phyloP scores from a whole-genome alignment of 2,113 vertebrate species.

The Tauraco erythrolophus region DNA sequence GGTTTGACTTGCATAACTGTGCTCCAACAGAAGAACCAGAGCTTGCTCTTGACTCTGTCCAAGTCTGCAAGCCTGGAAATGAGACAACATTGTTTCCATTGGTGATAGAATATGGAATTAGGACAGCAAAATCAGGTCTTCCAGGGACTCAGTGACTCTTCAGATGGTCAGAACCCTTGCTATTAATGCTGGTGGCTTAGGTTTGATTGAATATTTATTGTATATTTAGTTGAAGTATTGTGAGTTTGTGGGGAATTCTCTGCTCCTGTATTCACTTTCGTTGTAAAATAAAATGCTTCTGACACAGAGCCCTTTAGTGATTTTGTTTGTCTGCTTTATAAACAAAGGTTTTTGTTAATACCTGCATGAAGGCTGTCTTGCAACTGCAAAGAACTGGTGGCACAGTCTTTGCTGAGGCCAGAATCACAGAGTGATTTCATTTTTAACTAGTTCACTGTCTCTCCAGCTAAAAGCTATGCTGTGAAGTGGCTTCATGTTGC shows the following conservation, averaged over 20 bases:
- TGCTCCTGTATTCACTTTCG: neutral
- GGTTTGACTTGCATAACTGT: neutral
- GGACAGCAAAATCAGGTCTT: neutral
- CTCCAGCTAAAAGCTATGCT: neutral
- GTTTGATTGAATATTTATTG: neutral
- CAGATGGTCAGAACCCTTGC: fast-evolving
- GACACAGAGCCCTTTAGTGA: neutral
- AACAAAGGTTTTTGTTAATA: neutral
- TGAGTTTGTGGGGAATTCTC: neutral
- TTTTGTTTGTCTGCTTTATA: neutral
- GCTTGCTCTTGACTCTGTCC: neutral
- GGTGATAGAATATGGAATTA: neutral
- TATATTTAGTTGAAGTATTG: neutral
- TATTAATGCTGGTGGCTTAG: neutral
- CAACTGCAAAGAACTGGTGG: neutral
- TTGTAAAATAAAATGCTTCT: neutral
- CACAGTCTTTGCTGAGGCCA: neutral
- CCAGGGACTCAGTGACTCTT: neutral
- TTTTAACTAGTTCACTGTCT: neutral
- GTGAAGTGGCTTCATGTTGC: neutral
- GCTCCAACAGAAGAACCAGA: neutral
- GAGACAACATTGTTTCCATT: neutral
- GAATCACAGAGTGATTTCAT: neutral
- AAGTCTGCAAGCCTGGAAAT: neutral
- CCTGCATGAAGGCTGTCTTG: neutral